These are phyloP conservation scores for Anneissia japonica DNA, from an alignment of 35 echinoderm and acorn worm genomes.

Conservation along the genomic window DNA sequence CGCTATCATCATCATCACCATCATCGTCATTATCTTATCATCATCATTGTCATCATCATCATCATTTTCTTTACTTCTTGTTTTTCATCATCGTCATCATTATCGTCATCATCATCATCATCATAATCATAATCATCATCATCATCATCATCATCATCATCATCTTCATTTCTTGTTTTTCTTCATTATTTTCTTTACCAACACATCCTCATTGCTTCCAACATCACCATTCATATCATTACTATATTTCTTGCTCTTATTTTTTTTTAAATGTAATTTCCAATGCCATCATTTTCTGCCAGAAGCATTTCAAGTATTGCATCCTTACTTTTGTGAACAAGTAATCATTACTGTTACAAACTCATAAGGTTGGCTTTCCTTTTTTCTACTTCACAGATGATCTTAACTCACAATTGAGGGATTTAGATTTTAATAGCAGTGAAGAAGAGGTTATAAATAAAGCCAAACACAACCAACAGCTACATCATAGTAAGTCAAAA, in stretches of 20 bases:
- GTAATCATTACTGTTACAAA: neutral
- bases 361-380: neutral
- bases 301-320: too few species aligned
- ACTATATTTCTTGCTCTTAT: too few species aligned
- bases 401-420: slow-evolving; percentile 33
- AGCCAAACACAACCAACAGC: slow-evolving; percentile 55
- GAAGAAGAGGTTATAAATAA: slow-evolving; percentile 49
- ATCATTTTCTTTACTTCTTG: neutral
- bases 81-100: neutral
- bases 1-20: too few species aligned
- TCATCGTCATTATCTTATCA: too few species aligned
- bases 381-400: slow-evolving; percentile 26
- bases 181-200: too few species aligned
- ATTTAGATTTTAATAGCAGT: slow-evolving; percentile 73
- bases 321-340: too few species aligned
- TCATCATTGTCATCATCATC: neutral
- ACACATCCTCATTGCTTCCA: too few species aligned
- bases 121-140: neutral
- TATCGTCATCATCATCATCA: neutral
- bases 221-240: too few species aligned
- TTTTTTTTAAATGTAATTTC: too few species aligned
- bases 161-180: too few species aligned
- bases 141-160: neutral
- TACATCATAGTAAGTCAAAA: too few species aligned
- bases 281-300: too few species aligned